Percentiles rank a stretch among this genome's conserved stretches.
Conservation (phyloP, 1,140 invertebrate species). For the Drosophila eugracilis region DNA sequence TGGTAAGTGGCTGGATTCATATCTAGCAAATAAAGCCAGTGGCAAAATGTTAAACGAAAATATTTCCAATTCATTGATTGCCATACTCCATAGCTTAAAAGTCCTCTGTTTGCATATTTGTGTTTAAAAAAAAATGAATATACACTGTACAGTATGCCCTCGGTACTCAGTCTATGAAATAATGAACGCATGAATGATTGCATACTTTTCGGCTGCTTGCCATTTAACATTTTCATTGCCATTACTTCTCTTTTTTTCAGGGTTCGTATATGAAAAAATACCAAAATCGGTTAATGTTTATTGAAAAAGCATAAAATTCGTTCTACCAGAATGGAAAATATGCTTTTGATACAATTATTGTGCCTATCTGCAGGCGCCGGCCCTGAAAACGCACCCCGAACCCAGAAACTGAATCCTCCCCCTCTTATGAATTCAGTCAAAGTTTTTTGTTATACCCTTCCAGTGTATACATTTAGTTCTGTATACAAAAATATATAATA, state of each 20-base stretch:
- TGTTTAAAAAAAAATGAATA: conserved; percentile 40
- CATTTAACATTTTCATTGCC: conserved; percentile 36
- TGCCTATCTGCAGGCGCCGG: conserved; percentile 78
- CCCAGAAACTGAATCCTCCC: conserved; percentile 51
- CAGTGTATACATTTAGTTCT: neutral
- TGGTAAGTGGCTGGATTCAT: neutral
- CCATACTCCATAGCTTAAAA: conserved; percentile 42
- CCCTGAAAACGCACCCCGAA: conserved; percentile 55
- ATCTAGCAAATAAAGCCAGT: conserved; percentile 51
- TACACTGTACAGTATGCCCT: conserved; percentile 45
- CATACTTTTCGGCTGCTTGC: conserved; percentile 56
- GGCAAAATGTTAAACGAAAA: conserved; percentile 66
- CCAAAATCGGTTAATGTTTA: conserved; percentile 85
- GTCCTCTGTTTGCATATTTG: conserved; percentile 68
- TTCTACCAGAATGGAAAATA: conserved; percentile 85
- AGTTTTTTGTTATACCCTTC: conserved; percentile 25
- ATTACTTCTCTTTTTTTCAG: conserved; percentile 32
- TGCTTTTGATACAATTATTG: conserved; percentile 85
- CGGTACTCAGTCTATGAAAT: conserved; percentile 75
- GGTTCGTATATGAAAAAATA: conserved; percentile 76
- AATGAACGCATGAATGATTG: conserved; percentile 83
- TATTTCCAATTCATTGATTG: conserved; percentile 84
- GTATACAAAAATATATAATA: no score
- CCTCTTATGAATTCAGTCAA: conserved; percentile 26
- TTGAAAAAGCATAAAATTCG: conserved; percentile 85